A percentile compares a stretch with the other conserved stretches of the same genome.
phyloP scores from a whole-genome alignment of 2,797 vertebrate genomes.

The Chelon labrosus region DNA sequence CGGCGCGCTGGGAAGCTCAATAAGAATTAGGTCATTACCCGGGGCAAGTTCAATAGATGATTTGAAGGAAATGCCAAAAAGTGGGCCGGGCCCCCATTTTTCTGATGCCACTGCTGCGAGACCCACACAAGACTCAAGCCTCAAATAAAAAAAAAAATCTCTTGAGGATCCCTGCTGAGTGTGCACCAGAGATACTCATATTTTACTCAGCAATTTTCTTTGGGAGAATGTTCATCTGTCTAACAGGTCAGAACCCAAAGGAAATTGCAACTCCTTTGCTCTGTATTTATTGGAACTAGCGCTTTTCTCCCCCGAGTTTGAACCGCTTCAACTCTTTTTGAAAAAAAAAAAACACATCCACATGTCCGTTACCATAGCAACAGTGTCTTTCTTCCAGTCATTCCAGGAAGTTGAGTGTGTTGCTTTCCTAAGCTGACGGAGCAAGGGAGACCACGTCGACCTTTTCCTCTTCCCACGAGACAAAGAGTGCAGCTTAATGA shows the following conservation, averaged over 20 bases:
- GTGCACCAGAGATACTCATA: constrained; percentile 26
- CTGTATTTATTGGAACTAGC: constrained; percentile 35
- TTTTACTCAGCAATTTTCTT: constrained; percentile 44
- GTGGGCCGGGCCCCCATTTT: constrained; percentile 47
- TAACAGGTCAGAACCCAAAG: constrained; percentile 40
- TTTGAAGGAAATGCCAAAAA: constrained; percentile 71
- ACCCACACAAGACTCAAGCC: constrained; percentile 40
- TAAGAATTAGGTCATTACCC: constrained; percentile 82
- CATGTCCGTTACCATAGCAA: constrained; percentile 62
- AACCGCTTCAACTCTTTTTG: constrained; percentile 30
- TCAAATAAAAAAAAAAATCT: constrained; percentile 47
- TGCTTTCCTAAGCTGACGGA: constrained; percentile 27
- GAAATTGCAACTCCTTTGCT: constrained; percentile 17
- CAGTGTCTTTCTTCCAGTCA: constrained; percentile 43
- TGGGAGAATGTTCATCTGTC: constrained; percentile 17
- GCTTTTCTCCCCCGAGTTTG: constrained; percentile 18
- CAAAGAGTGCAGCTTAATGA: constrained; percentile 45
- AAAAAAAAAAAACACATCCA: constrained; percentile 15
- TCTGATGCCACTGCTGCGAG: constrained; percentile 41
- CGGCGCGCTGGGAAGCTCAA: constrained; percentile 63
- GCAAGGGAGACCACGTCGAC: constrained; percentile 29
- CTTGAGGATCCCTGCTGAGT: constrained; percentile 47
- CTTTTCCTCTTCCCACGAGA: constrained; percentile 32
- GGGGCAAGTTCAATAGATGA: constrained; percentile 77
- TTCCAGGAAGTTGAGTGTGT: constrained; percentile 47